Evolutionary conservation across 2,888 invertebrate species (phyloP).

Genomic region (Tiliacea aurago): DNA sequence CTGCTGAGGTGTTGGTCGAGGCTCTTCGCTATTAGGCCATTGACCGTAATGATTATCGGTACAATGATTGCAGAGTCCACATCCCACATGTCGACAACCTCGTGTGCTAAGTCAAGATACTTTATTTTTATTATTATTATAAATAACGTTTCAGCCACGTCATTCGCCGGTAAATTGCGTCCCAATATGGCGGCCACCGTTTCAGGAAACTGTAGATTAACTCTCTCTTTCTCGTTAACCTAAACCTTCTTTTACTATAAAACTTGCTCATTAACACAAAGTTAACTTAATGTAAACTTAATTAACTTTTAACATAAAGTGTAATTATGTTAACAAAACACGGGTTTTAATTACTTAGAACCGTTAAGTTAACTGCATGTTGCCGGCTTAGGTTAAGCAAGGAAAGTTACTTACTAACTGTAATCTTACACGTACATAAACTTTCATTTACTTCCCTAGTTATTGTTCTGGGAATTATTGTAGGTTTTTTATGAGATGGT

Average conservation of each 20-base stretch:
- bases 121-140: no score
- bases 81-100: no score
- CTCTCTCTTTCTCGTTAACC: neutral
- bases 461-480: constrained; percentile 16
- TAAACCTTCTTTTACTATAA: neutral
- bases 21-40: no score
- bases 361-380: constrained; percentile 56
- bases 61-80: no score
- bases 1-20: no score
- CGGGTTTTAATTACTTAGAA: constrained; percentile 55
- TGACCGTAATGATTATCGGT: no score
- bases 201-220: neutral
- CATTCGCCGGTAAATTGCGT: neutral
- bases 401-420: constrained; percentile 33
- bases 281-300: constrained; percentile 33
- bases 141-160: neutral
- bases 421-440: constrained; percentile 36
- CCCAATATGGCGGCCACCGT: neutral
- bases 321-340: constrained; percentile 44
- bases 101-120: no score
- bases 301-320: constrained; percentile 54
- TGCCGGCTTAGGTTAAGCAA: constrained; percentile 47
- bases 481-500: neutral
- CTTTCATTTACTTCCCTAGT: constrained; percentile 35
- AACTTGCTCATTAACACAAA: constrained; percentile 32